Evolutionary conservation across 2,888 invertebrate species (phyloP), one percentile per base, ranked within the genome.

Genomic region (Luperina nickerlii): DNA sequence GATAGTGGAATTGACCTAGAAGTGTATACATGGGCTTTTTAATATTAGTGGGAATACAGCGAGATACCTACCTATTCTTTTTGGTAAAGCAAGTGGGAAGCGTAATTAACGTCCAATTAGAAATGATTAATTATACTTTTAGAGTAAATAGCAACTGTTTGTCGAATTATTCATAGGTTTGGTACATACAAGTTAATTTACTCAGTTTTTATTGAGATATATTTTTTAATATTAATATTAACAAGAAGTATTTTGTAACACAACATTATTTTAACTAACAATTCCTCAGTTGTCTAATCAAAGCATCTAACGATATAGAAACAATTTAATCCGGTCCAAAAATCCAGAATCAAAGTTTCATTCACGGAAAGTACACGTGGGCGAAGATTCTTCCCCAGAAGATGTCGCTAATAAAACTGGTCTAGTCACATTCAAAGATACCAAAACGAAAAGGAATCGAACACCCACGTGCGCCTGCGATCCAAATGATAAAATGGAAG

Each of bases 1-100:
- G 81, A 87, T 89, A 85, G 85, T 86, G 68, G 82, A 79, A 81
- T 83, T 86, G 89, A 87, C 87, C 87, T 74, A 88, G 71, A 87
- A 88, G 76, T 65, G 70, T 65, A 73, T 42, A 86, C 74, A 71
- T 72, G 63, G 68, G 32, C n/a, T 60, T 71, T 85, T 78, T 42
- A 65, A 13, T 76, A 83, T 82, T 54, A 67, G 78, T 73, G 74
- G 85, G 74, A 78, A 79, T 73, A 38, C 9, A 54, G 6, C 38
- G 7, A 27, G 7, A 13, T 42, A 54, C 51, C 51, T 54, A 54
- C 9, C 9, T 69, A 71, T 57, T 38, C n/a, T 67, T 74, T 69
- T 76, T 68, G 27, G n/a, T 66, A 54, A 27, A 13, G 8, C 6
- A 5, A 38, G 66, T 83, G 60, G 27, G 57, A 66, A 42, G 13